A percentile compares a stretch with the other conserved stretches of the same genome.
Evolutionary conservation across 2,797 vertebrate genomes (phyloP).

Genomic region (Macropodus opercularis): DNA sequence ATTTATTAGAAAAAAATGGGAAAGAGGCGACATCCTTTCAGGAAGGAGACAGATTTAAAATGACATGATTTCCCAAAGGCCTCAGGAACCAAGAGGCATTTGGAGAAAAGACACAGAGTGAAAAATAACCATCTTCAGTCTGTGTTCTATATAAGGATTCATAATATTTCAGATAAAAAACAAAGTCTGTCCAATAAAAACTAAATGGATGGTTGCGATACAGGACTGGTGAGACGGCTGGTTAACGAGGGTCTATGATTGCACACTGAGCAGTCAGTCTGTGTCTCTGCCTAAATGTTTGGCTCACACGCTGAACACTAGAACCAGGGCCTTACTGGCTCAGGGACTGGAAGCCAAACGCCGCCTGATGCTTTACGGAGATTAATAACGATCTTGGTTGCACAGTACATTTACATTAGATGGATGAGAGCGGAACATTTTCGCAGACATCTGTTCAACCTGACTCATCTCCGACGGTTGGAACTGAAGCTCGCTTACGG

Average conservation of each 20-base stretch:
- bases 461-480: conserved; percentile 59
- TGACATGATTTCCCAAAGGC: conserved; percentile 64
- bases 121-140: conserved; percentile 56
- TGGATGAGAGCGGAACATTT: conserved; percentile 63
- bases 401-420: conserved; percentile 55
- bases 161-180: conserved; percentile 35
- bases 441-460: conserved; percentile 71
- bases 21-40: conserved; percentile 60
- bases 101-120: conserved; percentile 49
- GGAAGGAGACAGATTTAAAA: conserved; percentile 66
- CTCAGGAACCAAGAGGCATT: conserved; percentile 45
- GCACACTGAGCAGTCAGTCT: conserved; percentile 27
- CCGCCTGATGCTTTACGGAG: conserved; percentile 44
- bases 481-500: conserved; percentile 41
- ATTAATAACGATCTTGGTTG: conserved; percentile 65
- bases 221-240: conserved; percentile 40
- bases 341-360: conserved; percentile 43
- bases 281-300: conserved; percentile 37
- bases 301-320: conserved; percentile 39
- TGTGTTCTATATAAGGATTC: conserved; percentile 33
- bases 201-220: conserved; percentile 35
- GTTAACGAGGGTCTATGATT: conserved; percentile 37
- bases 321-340: conserved; percentile 49
- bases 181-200: conserved; percentile 29
- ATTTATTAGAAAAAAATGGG: conserved; percentile 51